These are phyloP conservation scores for Origma solitaria DNA, from an alignment of 2,113 vertebrate species.

Conservation along the genomic window DNA sequence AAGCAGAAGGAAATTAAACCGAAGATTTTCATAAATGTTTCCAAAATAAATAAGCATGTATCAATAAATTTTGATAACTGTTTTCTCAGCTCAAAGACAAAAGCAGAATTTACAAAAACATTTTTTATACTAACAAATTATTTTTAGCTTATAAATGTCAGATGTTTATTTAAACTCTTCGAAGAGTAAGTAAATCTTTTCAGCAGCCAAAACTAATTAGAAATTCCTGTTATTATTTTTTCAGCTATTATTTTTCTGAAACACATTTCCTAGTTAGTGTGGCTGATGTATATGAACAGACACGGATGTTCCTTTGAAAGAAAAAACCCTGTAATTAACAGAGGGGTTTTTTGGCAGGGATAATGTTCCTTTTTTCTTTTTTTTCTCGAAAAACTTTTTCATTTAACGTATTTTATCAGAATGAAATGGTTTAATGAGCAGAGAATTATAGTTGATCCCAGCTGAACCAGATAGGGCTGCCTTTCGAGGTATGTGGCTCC, in stretches of 20 bases:
- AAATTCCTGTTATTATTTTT: not conserved
- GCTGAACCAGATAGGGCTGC: constrained; percentile 8
- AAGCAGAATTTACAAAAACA: not conserved
- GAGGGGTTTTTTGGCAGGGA: not conserved
- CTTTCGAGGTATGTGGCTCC: not conserved
- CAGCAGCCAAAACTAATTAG: not conserved
- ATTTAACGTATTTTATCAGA: constrained; percentile 62
- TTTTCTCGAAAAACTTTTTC: constrained; percentile 16
- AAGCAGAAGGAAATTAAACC: constrained; percentile 25
- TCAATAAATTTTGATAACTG: constrained; percentile 1
- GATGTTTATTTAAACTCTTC: not conserved
- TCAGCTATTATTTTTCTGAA: not conserved
- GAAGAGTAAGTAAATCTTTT: not conserved
- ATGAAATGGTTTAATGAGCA: constrained; percentile 67
- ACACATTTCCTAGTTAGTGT: not conserved
- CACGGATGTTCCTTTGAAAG: constrained; percentile 8
- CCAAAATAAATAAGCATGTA: constrained; percentile 21
- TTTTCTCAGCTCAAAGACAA: constrained; percentile 11
- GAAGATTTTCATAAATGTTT: not conserved
- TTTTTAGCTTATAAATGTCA: not conserved
- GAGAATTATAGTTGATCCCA: constrained; percentile 53
- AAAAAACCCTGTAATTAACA: constrained; percentile 41
- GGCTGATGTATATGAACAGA: not conserved
- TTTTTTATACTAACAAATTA: not conserved
- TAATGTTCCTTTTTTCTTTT: constrained; percentile 7